phyloP scores from a whole-genome alignment of 2,888 invertebrate genomes.

The Unio delphinus region DNA sequence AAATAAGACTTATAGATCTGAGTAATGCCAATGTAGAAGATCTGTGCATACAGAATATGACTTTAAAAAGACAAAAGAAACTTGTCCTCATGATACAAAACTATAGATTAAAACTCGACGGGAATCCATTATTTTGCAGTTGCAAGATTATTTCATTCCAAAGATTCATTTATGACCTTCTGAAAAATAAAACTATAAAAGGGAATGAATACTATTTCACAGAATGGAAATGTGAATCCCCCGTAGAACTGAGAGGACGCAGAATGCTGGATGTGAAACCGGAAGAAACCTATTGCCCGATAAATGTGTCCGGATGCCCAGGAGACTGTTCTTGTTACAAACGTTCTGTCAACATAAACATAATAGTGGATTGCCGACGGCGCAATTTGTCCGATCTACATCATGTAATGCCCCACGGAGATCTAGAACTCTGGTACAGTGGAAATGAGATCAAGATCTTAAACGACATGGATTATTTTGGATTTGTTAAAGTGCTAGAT shows the following conservation, averaged over 20 bases:
- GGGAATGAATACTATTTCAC: slow-evolving; percentile 19
- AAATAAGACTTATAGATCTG: slow-evolving; percentile 14
- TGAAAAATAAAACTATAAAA: not conserved
- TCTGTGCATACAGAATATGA: not conserved
- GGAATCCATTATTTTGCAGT: slow-evolving; percentile 13
- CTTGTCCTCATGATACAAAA: slow-evolving; percentile 8
- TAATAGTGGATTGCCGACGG: slow-evolving; percentile 23
- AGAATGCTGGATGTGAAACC: slow-evolving; percentile 12
- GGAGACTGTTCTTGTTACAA: slow-evolving; percentile 16
- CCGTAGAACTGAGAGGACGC: slow-evolving; percentile 13
- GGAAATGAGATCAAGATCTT: no score
- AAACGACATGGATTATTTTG: no score
- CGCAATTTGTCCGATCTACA: slow-evolving; percentile 9
- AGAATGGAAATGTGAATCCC: slow-evolving; percentile 19
- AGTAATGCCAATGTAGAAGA: slow-evolving; percentile 1
- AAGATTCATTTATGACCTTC: not conserved
- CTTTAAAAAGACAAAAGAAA: not conserved
- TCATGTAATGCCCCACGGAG: slow-evolving; percentile 12
- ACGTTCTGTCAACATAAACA: slow-evolving; percentile 8
- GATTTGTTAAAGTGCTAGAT: no score
- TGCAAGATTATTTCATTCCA: slow-evolving; percentile 14
- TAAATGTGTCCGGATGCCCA: slow-evolving; percentile 12
- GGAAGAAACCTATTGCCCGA: slow-evolving; percentile 21
- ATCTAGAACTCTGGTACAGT: slow-evolving; percentile 20
- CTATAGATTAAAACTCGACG: slow-evolving; percentile 14